Evolutionary conservation across 2,888 invertebrate species (phyloP).

Genomic region (Noctua janthe): DNA sequence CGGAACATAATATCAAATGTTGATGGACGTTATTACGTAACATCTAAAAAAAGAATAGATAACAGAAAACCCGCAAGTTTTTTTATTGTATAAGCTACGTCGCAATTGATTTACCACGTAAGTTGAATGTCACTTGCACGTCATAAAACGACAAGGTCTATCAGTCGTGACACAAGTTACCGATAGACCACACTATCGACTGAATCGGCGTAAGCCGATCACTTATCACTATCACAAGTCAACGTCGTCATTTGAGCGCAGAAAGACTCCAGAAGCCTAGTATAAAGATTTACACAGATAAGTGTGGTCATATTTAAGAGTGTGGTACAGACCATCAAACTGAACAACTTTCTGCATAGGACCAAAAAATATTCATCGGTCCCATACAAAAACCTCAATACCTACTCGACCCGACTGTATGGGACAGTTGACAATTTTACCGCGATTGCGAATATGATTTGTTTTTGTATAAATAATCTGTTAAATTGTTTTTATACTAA

Average conservation of each 20-base stretch:
- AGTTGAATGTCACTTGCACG: neutral
- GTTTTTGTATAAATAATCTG: no score
- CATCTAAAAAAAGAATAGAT: neutral
- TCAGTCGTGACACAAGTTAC: neutral
- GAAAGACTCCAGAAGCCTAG: neutral
- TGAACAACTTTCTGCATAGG: no score
- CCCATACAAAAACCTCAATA: no score
- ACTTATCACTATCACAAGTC: neutral
- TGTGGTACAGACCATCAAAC: no score
- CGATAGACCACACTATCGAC: neutral
- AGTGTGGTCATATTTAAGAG: no score
- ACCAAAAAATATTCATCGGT: no score
- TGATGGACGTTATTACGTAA: neutral
- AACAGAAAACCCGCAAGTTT: neutral
- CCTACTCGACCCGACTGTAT: no score
- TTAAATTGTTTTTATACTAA: neutral
- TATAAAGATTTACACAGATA: no score
- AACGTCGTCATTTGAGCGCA: neutral
- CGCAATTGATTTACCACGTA: neutral
- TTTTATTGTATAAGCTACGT: neutral
- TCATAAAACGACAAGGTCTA: neutral
- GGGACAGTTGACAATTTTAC: no score
- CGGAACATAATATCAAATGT: constrained; percentile 46
- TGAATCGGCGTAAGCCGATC: neutral
- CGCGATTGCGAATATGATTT: no score